phyloP scores from a whole-genome alignment of 2,797 vertebrate species.

The Garrulus glandarius region DNA sequence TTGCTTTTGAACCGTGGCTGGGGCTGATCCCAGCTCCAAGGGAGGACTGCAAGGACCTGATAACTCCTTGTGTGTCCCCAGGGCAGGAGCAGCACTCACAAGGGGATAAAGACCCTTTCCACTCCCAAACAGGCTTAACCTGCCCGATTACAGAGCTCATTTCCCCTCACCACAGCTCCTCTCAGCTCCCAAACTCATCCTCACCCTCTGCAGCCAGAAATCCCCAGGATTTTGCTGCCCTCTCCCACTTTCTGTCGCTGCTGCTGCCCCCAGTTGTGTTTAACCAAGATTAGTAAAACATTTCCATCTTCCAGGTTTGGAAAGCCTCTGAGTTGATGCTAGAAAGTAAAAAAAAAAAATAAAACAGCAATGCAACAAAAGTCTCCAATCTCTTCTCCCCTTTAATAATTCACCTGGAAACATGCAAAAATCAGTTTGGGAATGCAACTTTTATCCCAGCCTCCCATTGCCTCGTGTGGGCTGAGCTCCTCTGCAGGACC shows the following conservation, averaged over 20 bases:
- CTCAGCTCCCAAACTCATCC: background rate
- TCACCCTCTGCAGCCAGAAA: background rate
- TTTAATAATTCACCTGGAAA: background rate
- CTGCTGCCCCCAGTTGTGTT: background rate
- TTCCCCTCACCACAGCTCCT: background rate
- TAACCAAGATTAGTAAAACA: background rate
- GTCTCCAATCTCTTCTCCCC: background rate
- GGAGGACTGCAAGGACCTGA: background rate
- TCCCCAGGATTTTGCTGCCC: background rate
- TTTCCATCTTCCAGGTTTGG: background rate
- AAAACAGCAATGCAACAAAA: background rate
- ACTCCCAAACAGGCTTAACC: background rate
- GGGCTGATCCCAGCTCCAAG: background rate
- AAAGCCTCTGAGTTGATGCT: background rate
- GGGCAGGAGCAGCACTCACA: background rate
- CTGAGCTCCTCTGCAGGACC: background rate
- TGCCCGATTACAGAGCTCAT: background rate
- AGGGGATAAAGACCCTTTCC: background rate
- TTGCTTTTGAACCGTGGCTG: background rate
- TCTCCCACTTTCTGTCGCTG: background rate
- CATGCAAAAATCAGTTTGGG: background rate
- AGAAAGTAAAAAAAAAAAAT: background rate
- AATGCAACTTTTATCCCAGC: background rate
- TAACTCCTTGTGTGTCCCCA: background rate
- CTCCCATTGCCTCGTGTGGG: background rate